Base-by-base conservation (phyloP, 2,797 vertebrate genomes). In the Leuciscus waleckii region DNA sequence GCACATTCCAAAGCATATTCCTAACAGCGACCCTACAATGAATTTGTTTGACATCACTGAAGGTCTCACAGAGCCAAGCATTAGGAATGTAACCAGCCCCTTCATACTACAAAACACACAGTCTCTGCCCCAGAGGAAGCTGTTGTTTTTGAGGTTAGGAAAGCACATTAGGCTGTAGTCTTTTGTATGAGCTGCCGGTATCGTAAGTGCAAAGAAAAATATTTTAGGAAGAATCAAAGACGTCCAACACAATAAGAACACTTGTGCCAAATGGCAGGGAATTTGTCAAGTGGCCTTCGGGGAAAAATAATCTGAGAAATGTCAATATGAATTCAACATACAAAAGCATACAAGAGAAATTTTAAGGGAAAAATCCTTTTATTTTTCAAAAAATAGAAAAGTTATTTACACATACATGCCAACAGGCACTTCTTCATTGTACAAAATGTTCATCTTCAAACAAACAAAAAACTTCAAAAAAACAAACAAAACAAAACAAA, bases 1-100 rank as follows among this genome's bases (percentile, higher is more conserved):
- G 82, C 93, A 93, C 93, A 95, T 95, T 95, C 94, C 91, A 87
- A 82, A 0, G 89, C 17, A 35, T 90, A 85, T 90, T 91, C 87
- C 61, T 78, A 87, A 93, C 91, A 92, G 92, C 89, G 82, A 91
- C 39, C 78, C 88, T 32, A 93, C 91, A 93, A 93, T 89, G 78
- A 90, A 68, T 85, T 90, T 84, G 85, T 87, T 91, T 93, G 58
- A 49, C 41, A 65, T 41, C 35, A 41, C 91, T 90, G 88, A 84
- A 90, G 73, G 88, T 90, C 78, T 89, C 71, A 35, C 5, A 46
- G 54, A 56, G 77, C 14, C 46, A 14, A 35, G 46, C 39, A 51
- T 75, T 63, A 69, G 65, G 84, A 87, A 83, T 67, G 76, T 26
- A 88, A 88, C 68, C 81, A 85, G 51, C 67, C 17, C 1, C 58